Evolutionary conservation across 2,888 invertebrate species (phyloP), one percentile per base, ranked within the genome.

Genomic region (Cataglyphis livida): DNA sequence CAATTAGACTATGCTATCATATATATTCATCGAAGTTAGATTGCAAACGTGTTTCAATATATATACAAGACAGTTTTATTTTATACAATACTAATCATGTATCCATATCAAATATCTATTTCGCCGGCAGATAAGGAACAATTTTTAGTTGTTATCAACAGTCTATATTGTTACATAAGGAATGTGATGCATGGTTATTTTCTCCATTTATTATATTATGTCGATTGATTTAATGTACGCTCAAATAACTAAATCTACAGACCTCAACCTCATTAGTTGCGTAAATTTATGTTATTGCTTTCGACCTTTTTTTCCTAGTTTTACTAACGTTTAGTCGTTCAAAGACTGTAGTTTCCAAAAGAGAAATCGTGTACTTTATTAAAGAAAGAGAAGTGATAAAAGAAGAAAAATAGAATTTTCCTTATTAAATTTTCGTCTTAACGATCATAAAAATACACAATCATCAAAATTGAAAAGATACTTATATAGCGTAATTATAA

Each of bases 1-100:
- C 91, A 90, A 90, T 90, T 90, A 90, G 86, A 88, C 84, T 82
- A 85, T 65, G 65, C 51, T 81, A 61, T 41, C 66, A 75, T 71
- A 61, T 71, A 61, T 71, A 79, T 75, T 76, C 87, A 71, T 85
- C 86, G 75, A 90, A 90, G 90, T 90, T 89, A 89, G 83, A 89
- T 90, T 85, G 85, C 79, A 78, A 57, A 78, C 78, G 78, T 78
- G 78, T 57, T 70, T 78, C 48, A 78, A 78, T 70, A 78, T 28
- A 59, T 35, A 59, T 78, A 51, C n/a, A 51, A 83, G 10, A 51
- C 7, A 64, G 44, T 1, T 61, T 12, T 51, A 12, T 1, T 15
- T 59, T 59, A 3, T 28, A 21, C 9, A 32, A 78, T 59, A 41
- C 57, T 54, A 54, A 54, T 54, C 61, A 32, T 35, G 15, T n/a